Evolutionary conservation across 2,113 vertebrate species (phyloP).

Genomic region (Myotis yumanensis): DNA sequence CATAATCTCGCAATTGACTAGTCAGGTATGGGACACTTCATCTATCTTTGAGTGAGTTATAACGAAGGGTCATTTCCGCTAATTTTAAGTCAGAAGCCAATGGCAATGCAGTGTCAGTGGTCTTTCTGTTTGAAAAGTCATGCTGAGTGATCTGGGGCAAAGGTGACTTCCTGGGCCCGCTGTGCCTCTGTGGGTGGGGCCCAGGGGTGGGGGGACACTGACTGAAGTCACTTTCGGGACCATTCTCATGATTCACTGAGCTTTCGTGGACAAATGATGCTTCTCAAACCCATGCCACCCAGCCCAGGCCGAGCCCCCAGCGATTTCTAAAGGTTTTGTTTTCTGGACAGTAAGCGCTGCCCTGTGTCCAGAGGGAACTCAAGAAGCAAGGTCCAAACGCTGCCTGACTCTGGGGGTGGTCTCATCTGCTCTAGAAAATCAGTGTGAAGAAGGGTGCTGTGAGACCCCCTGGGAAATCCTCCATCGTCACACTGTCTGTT

Average conservation of each 20-base stretch:
- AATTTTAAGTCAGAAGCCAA: background rate
- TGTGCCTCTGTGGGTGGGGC: background rate
- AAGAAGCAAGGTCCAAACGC: background rate
- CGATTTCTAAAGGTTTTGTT: background rate
- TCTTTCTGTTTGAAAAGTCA: background rate
- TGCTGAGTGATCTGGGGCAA: background rate
- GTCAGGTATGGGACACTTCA: background rate
- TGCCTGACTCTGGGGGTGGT: rapidly evolving
- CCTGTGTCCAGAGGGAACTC: background rate
- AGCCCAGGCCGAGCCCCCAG: rapidly evolving
- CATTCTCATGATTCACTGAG: background rate
- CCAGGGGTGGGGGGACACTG: background rate
- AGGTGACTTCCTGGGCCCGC: background rate
- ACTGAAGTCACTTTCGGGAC: background rate
- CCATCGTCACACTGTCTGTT: rapidly evolving
- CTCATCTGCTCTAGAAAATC: background rate
- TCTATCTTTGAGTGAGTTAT: background rate
- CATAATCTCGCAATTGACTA: background rate
- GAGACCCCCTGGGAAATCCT: rapidly evolving
- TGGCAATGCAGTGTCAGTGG: rapidly evolving
- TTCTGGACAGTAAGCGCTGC: background rate
- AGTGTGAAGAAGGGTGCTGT: rapidly evolving
- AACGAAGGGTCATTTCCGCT: background rate
- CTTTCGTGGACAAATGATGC: background rate
- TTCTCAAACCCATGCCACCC: background rate